These are phyloP conservation scores for Leptinotarsa undecemlineata DNA, from an alignment of 1,140 invertebrate species.

Conservation along the genomic window DNA sequence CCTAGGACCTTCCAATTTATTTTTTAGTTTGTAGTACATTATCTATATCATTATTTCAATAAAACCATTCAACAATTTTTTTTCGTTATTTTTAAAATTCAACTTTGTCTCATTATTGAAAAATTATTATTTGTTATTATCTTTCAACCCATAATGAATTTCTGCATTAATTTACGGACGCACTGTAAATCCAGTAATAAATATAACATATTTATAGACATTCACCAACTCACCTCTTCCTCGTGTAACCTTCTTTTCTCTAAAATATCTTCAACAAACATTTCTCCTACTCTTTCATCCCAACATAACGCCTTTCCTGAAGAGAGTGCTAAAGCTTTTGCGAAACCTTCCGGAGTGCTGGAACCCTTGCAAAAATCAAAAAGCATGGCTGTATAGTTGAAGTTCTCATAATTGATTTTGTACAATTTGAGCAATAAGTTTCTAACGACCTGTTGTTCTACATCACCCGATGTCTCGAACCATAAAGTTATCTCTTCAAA, in stretches of 20 bases:
- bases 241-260: conserved; percentile 10
- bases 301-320: conserved; percentile 60
- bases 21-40: too few species aligned
- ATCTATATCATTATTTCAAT: too few species aligned
- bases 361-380: conserved; percentile 63
- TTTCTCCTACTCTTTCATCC: conserved; percentile 54
- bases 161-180: too few species aligned
- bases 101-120: too few species aligned
- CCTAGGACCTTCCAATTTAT: too few species aligned
- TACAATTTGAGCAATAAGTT: conserved; percentile 62
- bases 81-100: too few species aligned
- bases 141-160: too few species aligned
- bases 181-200: too few species aligned
- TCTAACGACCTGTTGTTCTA: conserved; percentile 49
- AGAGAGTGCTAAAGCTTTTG: conserved; percentile 60
- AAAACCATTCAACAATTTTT: too few species aligned
- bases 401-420: conserved; percentile 51
- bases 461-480: conserved; percentile 59
- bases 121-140: too few species aligned
- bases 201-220: too few species aligned
- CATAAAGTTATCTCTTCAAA: conserved; percentile 55
- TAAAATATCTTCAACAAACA: conserved; percentile 2
- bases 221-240: neutral
- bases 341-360: conserved; percentile 60
- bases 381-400: conserved; percentile 65